Percentiles rank a stretch among this genome's conserved stretches.
Conservation (phyloP, 2,797 vertebrate species). For the Cryptoprocta ferox region DNA sequence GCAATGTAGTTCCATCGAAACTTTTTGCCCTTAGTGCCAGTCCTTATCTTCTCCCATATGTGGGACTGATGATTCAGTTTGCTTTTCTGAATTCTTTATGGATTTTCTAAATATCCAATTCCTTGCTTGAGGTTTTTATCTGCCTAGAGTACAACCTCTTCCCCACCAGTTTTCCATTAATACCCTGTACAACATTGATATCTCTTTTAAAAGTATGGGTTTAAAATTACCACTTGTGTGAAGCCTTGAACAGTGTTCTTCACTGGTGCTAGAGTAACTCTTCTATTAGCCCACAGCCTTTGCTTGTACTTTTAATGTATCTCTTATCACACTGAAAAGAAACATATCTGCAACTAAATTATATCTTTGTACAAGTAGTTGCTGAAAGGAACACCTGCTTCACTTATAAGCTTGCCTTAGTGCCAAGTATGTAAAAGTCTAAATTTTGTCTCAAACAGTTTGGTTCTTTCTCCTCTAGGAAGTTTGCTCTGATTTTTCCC, state of each 20-base stretch:
- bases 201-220: background rate
- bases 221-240: background rate
- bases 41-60: background rate
- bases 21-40: background rate
- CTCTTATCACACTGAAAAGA: conserved; percentile 2
- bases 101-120: background rate
- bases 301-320: background rate
- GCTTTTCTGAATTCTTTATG: conserved; percentile 11
- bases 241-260: background rate
- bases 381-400: conserved; percentile 12
- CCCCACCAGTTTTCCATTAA: background rate
- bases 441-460: conserved; percentile 35
- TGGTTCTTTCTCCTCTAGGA: conserved; percentile 32
- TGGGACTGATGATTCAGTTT: background rate
- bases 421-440: conserved; percentile 26
- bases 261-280: background rate
- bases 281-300: conserved; percentile 22
- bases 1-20: background rate
- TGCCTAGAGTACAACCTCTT: background rate
- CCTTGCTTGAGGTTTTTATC: background rate
- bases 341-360: background rate
- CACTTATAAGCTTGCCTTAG: conserved; percentile 42
- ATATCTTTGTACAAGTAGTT: background rate
- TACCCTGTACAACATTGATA: background rate
- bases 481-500: background rate